A percentile compares a stretch with the other conserved stretches of the same genome.
phyloP scores from a whole-genome alignment of 2,113 vertebrate genomes.

The Bujurquina vittata region DNA sequence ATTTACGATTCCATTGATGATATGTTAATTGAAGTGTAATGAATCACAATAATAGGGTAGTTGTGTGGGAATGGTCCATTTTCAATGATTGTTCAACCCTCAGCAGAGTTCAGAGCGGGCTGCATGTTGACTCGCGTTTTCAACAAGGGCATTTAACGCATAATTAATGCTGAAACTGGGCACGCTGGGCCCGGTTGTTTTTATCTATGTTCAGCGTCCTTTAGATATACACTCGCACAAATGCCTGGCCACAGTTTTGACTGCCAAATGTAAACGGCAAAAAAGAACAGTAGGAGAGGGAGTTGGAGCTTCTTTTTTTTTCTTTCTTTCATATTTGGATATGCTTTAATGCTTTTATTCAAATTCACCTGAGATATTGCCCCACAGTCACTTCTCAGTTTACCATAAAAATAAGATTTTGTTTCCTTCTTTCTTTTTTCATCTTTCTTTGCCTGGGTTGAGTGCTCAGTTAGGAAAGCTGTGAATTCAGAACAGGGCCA shows the following conservation, averaged over 20 bases:
- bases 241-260: conserved; percentile 79
- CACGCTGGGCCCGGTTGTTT: conserved; percentile 35
- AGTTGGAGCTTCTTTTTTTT: not conserved
- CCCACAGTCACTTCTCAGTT: conserved; percentile 73
- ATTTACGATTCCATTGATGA: conserved; percentile 78
- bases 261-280: conserved; percentile 85
- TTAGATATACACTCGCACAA: conserved; percentile 71
- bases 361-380: conserved; percentile 78
- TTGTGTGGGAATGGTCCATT: conserved; percentile 66
- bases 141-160: conserved; percentile 67
- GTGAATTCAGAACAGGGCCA: conserved; percentile 56
- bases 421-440: conserved; percentile 42
- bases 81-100: conserved; percentile 58
- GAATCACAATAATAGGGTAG: conserved; percentile 72
- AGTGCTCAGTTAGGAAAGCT: conserved; percentile 61
- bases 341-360: conserved; percentile 84
- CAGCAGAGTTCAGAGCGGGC: conserved; percentile 59
- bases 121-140: conserved; percentile 61
- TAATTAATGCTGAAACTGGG: conserved; percentile 65
- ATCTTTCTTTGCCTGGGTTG: conserved; percentile 46
- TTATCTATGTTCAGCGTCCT: conserved; percentile 60
- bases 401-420: conserved; percentile 75
- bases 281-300: conserved; percentile 50
- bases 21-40: conserved; percentile 81
- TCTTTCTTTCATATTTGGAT: conserved; percentile 70